Evolutionary conservation across 2,113 vertebrate species (phyloP).

Genomic region (Catagonus wagneri): DNA sequence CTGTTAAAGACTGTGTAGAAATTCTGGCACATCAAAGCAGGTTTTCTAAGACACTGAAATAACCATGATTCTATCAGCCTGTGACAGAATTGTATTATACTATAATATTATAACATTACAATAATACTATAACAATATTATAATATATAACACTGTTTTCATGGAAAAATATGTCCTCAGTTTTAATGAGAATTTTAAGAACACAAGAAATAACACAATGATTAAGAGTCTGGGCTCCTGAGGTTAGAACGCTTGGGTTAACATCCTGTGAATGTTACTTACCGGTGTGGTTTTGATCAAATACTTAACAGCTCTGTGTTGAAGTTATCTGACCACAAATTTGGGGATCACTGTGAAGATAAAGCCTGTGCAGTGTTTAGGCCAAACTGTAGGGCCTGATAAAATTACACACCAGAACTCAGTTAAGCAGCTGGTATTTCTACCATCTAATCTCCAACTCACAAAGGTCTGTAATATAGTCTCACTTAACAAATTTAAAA

Average conservation of each 20-base stretch:
- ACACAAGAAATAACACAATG: neutral
- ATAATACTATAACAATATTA: neutral
- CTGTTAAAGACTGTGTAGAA: neutral
- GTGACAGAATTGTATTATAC: too few species aligned
- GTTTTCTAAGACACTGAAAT: neutral
- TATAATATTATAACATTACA: too few species aligned
- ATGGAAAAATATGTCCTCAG: neutral
- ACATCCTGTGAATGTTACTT: conserved; percentile 3
- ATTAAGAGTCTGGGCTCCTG: neutral
- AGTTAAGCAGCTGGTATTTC: conserved; percentile 40
- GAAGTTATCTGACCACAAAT: conserved; percentile 40
- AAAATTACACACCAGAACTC: neutral
- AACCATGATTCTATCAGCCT: neutral
- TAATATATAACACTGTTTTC: neutral
- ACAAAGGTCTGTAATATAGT: neutral
- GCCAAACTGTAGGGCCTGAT: neutral
- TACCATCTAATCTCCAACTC: conserved; percentile 30
- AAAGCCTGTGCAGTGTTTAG: conserved; percentile 1
- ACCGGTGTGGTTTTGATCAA: neutral
- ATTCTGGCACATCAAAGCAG: neutral
- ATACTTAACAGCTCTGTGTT: neutral
- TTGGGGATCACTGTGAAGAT: conserved; percentile 29
- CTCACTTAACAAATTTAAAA: conserved; percentile 7
- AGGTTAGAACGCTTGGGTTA: neutral
- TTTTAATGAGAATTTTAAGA: neutral